Base-by-base conservation (phyloP, 2,113 vertebrate genomes). In the Ploceus nigricollis region DNA sequence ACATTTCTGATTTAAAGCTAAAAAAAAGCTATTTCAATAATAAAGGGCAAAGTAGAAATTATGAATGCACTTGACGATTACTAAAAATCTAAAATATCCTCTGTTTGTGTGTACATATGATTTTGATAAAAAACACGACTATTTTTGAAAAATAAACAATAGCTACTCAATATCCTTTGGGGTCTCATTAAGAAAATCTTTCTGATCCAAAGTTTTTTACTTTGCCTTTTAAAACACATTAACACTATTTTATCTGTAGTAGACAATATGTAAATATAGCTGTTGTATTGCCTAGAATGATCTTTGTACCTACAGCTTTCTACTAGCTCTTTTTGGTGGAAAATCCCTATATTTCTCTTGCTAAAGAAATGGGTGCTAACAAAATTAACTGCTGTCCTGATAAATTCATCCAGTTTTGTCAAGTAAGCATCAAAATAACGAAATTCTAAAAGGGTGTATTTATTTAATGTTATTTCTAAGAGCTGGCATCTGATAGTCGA, bases 381-480 rank as follows among this genome's bases (percentile, higher is more conserved):
- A 82, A 77, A 89, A 89, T 76, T 61, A 77, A 57, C 75, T 88
- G 48, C 37, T 76, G 69, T 73, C 64, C 94, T 88, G 64, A 82
- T 89, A 87, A 77, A 92, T 79, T 76, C 54, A 76, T 81, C 75
- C 77, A 79, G 77, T 96, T 94, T 70, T 85, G 87, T 92, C 53
- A 94, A 92, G 70, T n/a, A 53, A 82, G 73, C 79, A 80, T 89
- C 78, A 73, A 93, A 90, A 87, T 57, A 61, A 45, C 44, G 44
- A 90, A 77, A 84, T 90, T 64, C 78, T 37, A 84, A 87, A 79
- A 90, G 71, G 61, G 33, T 5, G 23, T 82, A 77, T 77, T 93
- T 92, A 84, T 94, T 93, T 77, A 94, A 80, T 47, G 48, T 53
- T 92, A 58, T 80, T 96, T 93, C 92, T 69, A 90, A 75, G 77